phyloP scores from a whole-genome alignment of 2,797 vertebrate species.

The Poecilia picta region DNA sequence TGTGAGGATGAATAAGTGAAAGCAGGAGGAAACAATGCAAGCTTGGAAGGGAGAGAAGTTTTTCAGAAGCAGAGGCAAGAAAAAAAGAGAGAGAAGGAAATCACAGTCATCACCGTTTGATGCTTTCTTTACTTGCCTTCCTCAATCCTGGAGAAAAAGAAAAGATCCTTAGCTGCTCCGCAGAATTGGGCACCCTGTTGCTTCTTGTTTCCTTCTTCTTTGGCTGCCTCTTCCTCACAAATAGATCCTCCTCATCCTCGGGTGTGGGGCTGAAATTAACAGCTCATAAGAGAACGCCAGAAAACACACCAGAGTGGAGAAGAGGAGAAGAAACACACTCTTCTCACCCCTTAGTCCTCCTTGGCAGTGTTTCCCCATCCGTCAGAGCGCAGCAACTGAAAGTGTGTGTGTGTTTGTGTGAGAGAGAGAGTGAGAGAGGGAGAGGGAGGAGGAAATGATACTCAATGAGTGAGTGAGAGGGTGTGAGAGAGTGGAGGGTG shows the following conservation, averaged over 20 bases:
- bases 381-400: constrained; percentile 68
- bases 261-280: constrained; percentile 53
- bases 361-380: constrained; percentile 74
- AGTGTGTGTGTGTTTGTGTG: constrained; percentile 27
- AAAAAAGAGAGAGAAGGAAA: constrained; percentile 18
- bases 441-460: constrained; percentile 20
- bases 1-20: constrained; percentile 21
- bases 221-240: constrained; percentile 65
- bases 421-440: constrained; percentile 28
- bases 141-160: constrained; percentile 40
- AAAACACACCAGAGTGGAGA: constrained; percentile 66
- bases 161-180: constrained; percentile 43
- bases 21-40: constrained; percentile 11
- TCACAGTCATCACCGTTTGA: constrained; percentile 34
- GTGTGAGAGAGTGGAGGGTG: constrained; percentile 52
- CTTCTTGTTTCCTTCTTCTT: constrained; percentile 64
- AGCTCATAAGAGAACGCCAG: constrained; percentile 60
- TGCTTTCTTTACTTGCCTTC: constrained; percentile 68
- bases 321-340: constrained; percentile 68
- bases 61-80: constrained; percentile 41
- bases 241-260: constrained; percentile 72
- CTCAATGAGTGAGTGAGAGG: constrained; percentile 30
- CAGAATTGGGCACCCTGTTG: constrained; percentile 73
- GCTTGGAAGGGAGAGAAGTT: constrained; percentile 15
- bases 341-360: constrained; percentile 69